A percentile compares a stretch with the other conserved stretches of the same genome.
Evolutionary conservation across 1,140 invertebrate genomes (phyloP).

Genomic region (Ips nitidus): DNA sequence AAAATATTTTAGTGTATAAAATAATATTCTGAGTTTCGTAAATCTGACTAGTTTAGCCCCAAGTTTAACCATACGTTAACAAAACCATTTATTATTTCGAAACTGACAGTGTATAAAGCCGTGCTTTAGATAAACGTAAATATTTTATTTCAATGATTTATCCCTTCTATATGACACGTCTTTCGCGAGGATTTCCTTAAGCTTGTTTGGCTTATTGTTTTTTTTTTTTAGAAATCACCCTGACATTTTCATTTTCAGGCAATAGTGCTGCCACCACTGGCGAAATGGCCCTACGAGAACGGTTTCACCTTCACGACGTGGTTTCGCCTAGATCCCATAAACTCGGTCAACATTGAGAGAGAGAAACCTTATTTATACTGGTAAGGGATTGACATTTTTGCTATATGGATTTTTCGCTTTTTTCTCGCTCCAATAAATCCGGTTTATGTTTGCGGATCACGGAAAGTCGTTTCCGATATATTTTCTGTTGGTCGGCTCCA

Average conservation of each 20-base stretch:
- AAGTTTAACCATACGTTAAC: too few relatives aligned
- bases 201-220: slow-evolving; percentile 24
- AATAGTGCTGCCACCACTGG: slow-evolving; percentile 92
- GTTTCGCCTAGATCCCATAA: slow-evolving; percentile 98
- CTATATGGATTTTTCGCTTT: slow-evolving; percentile 7
- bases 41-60: too few relatives aligned
- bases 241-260: slow-evolving; percentile 65
- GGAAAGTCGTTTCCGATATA: slow-evolving; percentile 17
- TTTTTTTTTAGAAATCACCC: slow-evolving; percentile 21
- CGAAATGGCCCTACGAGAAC: slow-evolving; percentile 97
- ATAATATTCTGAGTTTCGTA: too few relatives aligned
- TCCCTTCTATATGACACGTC: neutral
- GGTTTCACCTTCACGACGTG: slow-evolving; percentile 99
- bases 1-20: too few relatives aligned
- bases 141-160: too few relatives aligned
- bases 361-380: slow-evolving; percentile 98
- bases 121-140: too few relatives aligned
- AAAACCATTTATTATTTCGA: too few relatives aligned
- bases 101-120: too few relatives aligned
- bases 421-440: slow-evolving; percentile 7
- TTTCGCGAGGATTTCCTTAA: neutral
- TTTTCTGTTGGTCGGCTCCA: neutral
- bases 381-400: slow-evolving; percentile 61
- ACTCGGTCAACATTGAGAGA: slow-evolving; percentile 97
- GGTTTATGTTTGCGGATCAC: slow-evolving; percentile 18